Evolutionary conservation across 2,113 vertebrate species (phyloP).

Genomic region (Dolichotis patagonum): DNA sequence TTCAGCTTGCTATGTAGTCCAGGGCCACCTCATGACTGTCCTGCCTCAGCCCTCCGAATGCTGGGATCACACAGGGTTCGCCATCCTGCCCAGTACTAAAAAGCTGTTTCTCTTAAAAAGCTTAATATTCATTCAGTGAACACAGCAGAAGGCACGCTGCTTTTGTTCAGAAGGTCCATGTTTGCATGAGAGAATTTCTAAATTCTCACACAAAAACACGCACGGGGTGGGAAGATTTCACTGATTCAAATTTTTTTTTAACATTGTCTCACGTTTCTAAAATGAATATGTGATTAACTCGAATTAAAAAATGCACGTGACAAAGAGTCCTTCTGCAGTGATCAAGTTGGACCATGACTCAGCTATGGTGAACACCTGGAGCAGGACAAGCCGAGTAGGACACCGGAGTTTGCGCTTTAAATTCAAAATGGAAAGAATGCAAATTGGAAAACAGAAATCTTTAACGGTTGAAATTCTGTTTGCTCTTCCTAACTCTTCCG

Average conservation of each 20-base stretch:
- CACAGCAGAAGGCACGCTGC: rapidly evolving
- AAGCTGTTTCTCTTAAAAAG: background rate
- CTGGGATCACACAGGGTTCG: background rate
- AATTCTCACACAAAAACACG: background rate
- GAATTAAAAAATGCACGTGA: background rate
- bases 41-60: background rate
- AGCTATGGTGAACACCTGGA: conserved; percentile 71
- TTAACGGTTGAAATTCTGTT: conserved; percentile 67
- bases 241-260: background rate
- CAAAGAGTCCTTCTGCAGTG: background rate
- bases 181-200: no score
- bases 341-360: conserved; percentile 78
- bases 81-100: background rate
- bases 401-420: conserved; percentile 55
- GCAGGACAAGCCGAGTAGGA: conserved; percentile 69
- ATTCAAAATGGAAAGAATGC: conserved; percentile 80
- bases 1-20: background rate
- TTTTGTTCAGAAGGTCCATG: background rate
- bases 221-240: background rate
- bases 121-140: background rate
- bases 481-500: conserved; percentile 49
- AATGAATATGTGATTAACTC: background rate
- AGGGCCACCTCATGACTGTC: background rate
- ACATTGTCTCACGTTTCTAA: background rate
- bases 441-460: conserved; percentile 80